These are phyloP conservation scores for Montipora cactus DNA, from an alignment of 64 coral and sea anemone genomes.

Conservation along the genomic window DNA sequence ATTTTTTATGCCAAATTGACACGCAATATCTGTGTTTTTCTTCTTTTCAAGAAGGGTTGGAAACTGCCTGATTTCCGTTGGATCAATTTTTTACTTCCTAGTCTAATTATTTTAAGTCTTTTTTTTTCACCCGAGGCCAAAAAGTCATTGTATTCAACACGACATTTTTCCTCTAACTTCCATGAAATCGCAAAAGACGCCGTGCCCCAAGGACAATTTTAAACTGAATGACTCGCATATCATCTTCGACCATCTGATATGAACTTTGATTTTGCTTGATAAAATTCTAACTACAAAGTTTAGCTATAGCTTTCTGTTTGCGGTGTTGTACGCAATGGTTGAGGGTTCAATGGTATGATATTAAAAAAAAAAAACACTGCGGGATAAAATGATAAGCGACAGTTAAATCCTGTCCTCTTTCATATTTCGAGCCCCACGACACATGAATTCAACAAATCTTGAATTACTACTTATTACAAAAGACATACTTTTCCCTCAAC, in stretches of 20 bases:
- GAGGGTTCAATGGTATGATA: background rate
- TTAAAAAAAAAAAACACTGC: background rate
- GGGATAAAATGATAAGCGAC: background rate
- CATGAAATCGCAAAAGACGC: background rate
- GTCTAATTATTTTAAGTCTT: background rate
- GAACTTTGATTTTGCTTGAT: conserved; percentile 18
- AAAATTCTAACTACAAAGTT: background rate
- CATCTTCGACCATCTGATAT: conserved; percentile 5
- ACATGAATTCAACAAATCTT: conserved; percentile 17
- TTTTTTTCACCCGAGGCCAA: background rate
- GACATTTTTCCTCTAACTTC: background rate
- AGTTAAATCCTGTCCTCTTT: background rate
- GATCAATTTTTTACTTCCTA: conserved; percentile 8
- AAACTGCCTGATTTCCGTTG: background rate
- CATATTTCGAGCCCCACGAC: background rate
- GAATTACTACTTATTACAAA: conserved; percentile 2
- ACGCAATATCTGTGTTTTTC: background rate
- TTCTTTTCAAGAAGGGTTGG: background rate
- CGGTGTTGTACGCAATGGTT: background rate
- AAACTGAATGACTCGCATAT: conserved; percentile 14
- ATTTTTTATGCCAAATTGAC: too few species aligned
- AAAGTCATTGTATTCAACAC: background rate
- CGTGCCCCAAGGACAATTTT: background rate
- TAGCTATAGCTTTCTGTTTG: background rate
- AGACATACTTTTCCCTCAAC: conserved; percentile 41